Evolutionary conservation across 2,888 invertebrate species (phyloP), one percentile per base, ranked within the genome.

Genomic region (Apamea anceps): DNA sequence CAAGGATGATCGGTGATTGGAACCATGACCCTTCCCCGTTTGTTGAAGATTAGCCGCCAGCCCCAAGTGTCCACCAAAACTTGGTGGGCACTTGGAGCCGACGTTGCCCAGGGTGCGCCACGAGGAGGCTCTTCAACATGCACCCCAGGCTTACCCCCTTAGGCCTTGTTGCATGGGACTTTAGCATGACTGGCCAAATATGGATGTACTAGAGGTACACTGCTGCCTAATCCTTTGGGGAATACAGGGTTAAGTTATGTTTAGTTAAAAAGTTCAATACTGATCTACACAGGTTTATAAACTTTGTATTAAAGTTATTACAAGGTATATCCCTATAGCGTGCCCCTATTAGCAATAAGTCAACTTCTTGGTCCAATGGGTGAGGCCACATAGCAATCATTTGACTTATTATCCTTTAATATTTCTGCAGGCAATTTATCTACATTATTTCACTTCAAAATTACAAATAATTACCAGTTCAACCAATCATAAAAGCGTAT

Each of bases 321-420:
- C 32, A 63, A 32, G 3, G 2, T 60, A 60, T 54, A 10, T n/a
- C 15, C 25, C 42, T 28, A 45, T 62, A 74, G 28, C 28, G 32
- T 32, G 32, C 45, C 13, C 51, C 15, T 63, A 72, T 70, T 71
- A 48, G n/a, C 62, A 72, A 80, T 72, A 81, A 72, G n/a, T 70
- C 42, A 81, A 51, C 57, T 85, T 54, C 32, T 54, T 65, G 21
- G n/a, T 42, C 60, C 78, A 82, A 54, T 83, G 68, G 75, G 57
- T 60, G 63, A 76, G 84, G 81, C 78, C 80, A 80, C 75, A 81
- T 75, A 76, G 75, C 79, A 89, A 83, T 89, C 73, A 87, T 85
- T 88, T 82, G 76, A 75, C 60, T 76, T 74, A 85, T 78, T 74
- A 78, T 37, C 71, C 63, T 82, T 63, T 79, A 80, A 86, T 83